A percentile compares a stretch with the other conserved stretches of the same genome.
These are phyloP conservation scores for Papilio polyxenes DNA, from an alignment of 1,140 invertebrate genomes.

Conservation along the genomic window DNA sequence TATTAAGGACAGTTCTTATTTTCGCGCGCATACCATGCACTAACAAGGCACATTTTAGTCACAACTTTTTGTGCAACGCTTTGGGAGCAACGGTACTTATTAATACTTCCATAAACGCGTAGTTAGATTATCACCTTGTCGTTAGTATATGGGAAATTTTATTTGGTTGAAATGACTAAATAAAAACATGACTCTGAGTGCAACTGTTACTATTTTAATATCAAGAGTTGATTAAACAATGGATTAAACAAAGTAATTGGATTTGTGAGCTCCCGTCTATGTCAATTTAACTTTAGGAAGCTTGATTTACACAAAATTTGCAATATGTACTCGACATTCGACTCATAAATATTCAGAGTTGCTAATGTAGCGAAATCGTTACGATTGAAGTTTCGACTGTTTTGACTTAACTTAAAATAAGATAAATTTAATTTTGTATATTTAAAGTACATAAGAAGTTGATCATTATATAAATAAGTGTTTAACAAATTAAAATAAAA, in stretches of 20 bases:
- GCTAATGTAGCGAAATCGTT: slow-evolving; percentile 13
- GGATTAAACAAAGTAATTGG: not conserved
- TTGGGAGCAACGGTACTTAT: too few species aligned
- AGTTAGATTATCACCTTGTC: too few species aligned
- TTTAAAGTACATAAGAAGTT: not conserved
- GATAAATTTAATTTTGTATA: not conserved
- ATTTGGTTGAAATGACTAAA: too few species aligned
- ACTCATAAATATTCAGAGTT: slow-evolving; percentile 28
- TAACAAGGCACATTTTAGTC: too few species aligned
- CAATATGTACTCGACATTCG: slow-evolving; percentile 30
- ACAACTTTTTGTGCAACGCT: too few species aligned
- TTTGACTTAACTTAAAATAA: not conserved
- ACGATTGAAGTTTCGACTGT: slow-evolving; percentile 6
- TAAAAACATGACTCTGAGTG: too few species aligned
- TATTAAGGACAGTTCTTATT: too few species aligned
- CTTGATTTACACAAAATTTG: slow-evolving; percentile 32
- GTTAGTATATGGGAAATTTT: too few species aligned
- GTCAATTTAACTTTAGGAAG: slow-evolving; percentile 23
- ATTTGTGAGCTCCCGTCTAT: not conserved
- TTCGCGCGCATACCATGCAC: too few species aligned
- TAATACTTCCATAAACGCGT: too few species aligned
- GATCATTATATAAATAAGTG: too few species aligned
- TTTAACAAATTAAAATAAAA: too few species aligned
- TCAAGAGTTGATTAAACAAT: slow-evolving; percentile 16
- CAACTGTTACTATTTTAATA: not conserved